These are phyloP conservation scores for Escarpia spicata DNA, from an alignment of 2,888 invertebrate genomes.

Conservation along the genomic window DNA sequence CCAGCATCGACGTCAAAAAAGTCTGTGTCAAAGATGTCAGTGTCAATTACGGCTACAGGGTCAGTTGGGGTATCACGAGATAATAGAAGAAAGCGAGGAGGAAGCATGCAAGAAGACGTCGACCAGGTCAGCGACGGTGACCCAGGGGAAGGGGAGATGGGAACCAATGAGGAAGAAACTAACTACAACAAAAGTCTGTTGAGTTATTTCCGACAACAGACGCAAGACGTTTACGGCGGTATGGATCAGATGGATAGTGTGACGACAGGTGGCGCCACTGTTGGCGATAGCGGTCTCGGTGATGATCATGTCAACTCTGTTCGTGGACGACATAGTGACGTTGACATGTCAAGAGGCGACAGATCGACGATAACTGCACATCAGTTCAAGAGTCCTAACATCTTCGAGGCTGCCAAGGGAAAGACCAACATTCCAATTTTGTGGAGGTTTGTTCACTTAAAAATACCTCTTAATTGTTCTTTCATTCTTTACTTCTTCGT, in stretches of 20 bases:
- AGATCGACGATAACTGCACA: not conserved
- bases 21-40: not conserved
- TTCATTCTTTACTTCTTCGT: not conserved
- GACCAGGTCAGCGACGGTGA: not conserved
- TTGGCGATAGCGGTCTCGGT: not conserved
- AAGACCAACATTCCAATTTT: not conserved
- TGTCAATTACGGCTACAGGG: not conserved
- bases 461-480: not conserved
- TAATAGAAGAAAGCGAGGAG: not conserved
- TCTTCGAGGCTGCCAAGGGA: not conserved
- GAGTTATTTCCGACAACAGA: constrained; percentile 3
- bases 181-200: constrained; percentile 7
- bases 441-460: constrained; percentile 5
- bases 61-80: not conserved
- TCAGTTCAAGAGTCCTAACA: not conserved
- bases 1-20: no score
- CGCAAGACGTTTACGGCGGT: not conserved
- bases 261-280: not conserved
- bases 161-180: not conserved
- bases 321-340: not conserved
- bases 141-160: not conserved
- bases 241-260: not conserved
- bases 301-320: not conserved
- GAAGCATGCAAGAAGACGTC: not conserved
- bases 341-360: not conserved